phyloP scores from a whole-genome alignment of 2,888 invertebrate species.

The Tetanocera ferruginea region DNA sequence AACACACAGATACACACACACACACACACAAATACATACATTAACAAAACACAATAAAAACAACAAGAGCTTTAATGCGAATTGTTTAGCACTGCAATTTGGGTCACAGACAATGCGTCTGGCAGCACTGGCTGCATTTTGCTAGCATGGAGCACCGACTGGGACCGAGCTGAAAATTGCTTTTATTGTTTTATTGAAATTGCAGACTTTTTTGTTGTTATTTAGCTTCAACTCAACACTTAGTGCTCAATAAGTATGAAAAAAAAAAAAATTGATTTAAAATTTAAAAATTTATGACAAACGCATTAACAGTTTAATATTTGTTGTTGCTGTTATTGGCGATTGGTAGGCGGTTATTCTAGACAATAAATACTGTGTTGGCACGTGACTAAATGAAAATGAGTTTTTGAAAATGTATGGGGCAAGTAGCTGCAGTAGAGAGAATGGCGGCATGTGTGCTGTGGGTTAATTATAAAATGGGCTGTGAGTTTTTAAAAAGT shows the following conservation, averaged over 20 bases:
- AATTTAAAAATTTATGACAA: neutral
- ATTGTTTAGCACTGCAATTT: slow-evolving; percentile 21
- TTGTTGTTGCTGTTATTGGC: neutral
- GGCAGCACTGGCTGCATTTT: slow-evolving; percentile 12
- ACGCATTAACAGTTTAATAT: slow-evolving; percentile 29
- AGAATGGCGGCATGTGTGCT: too few species aligned
- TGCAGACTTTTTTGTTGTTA: slow-evolving; percentile 20
- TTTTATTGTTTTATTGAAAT: slow-evolving; percentile 31
- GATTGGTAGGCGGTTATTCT: neutral
- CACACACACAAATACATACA: neutral
- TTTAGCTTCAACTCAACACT: neutral
- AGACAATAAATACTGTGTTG: neutral
- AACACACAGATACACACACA: neutral
- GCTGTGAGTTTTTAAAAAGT: too few species aligned
- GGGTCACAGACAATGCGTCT: slow-evolving; percentile 37
- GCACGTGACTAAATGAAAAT: neutral
- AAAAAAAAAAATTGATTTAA: neutral
- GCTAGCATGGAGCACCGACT: neutral
- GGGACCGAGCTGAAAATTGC: neutral
- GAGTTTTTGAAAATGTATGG: neutral
- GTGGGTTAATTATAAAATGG: too few species aligned
- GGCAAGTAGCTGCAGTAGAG: too few species aligned
- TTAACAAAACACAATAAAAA: neutral
- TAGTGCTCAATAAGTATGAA: neutral
- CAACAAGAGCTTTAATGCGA: neutral